Evolutionary conservation across 2,113 vertebrate genomes (phyloP).

Genomic region (Xyrauchen texanus): DNA sequence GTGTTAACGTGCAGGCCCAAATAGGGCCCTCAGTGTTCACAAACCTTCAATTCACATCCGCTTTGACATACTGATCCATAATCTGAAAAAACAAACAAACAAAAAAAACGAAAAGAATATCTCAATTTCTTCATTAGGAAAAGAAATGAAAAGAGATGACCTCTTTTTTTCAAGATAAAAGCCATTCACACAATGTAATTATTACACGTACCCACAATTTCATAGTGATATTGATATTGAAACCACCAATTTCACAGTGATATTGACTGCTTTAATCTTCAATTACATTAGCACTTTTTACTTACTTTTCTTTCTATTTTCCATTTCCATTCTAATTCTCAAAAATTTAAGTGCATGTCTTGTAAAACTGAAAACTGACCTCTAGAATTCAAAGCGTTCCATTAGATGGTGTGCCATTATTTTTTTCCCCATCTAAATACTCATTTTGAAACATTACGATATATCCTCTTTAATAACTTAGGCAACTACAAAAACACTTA

Average conservation of each 20-base stretch:
- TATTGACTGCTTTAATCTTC: constrained; percentile 25
- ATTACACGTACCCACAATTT: constrained; percentile 6
- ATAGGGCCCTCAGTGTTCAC: constrained; percentile 53
- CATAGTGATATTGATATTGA: constrained; percentile 26
- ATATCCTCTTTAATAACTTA: too few species aligned
- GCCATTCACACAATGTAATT: not conserved
- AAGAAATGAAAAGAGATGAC: not conserved
- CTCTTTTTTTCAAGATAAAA: not conserved
- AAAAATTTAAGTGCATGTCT: not conserved
- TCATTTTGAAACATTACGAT: too few species aligned
- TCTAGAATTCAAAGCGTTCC: too few species aligned
- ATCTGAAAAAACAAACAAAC: constrained; percentile 45
- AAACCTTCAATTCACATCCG: constrained; percentile 59
- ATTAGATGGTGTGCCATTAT: not conserved
- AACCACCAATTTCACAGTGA: constrained; percentile 12
- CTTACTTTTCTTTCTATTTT: not conserved
- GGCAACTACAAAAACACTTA: too few species aligned
- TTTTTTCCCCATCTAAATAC: too few species aligned
- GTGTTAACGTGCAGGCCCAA: constrained; percentile 47
- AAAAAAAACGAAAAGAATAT: constrained; percentile 43
- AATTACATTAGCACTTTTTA: constrained; percentile 2
- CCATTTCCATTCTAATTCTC: not conserved
- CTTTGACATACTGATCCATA: constrained; percentile 51
- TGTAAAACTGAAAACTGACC: not conserved
- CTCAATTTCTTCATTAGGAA: constrained; percentile 39